Percentiles rank a stretch among this genome's conserved stretches.
These are phyloP conservation scores for Melangyna quadrimaculata DNA, from an alignment of 2,888 invertebrate genomes.

Conservation along the genomic window DNA sequence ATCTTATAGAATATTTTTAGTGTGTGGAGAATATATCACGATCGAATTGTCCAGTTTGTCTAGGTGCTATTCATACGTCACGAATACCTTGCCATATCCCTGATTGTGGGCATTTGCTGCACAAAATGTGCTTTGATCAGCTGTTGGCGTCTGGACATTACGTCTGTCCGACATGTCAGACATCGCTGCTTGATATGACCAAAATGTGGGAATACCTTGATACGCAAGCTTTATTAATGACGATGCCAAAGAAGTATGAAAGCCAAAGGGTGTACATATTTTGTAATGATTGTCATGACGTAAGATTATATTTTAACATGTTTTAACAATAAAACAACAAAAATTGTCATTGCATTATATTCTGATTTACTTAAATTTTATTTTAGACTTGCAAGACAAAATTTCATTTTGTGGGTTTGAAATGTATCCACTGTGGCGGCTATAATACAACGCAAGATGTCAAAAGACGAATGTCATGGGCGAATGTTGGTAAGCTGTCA, in stretches of 20 bases:
- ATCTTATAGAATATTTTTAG: constrained; percentile 81
- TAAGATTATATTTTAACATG: constrained; percentile 79
- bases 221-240: constrained; percentile 89
- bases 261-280: constrained; percentile 91
- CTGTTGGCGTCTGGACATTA: constrained; percentile 88
- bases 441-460: constrained; percentile 92
- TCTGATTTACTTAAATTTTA: constrained; percentile 7
- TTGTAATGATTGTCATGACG: constrained; percentile 96
- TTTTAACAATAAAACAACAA: too few relatives aligned
- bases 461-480: constrained; percentile 79
- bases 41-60: constrained; percentile 93
- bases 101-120: constrained; percentile 93
- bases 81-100: constrained; percentile 94
- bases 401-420: constrained; percentile 93
- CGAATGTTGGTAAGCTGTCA: constrained; percentile 71
- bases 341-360: neutral
- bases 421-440: constrained; percentile 93
- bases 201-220: constrained; percentile 88
- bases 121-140: constrained; percentile 92
- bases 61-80: constrained; percentile 95
- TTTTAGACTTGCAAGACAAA: constrained; percentile 89
- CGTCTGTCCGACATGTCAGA: constrained; percentile 94
- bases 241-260: constrained; percentile 92
- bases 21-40: constrained; percentile 94
- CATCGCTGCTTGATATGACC: constrained; percentile 93